A percentile compares a stretch with the other conserved stretches of the same genome.
These are phyloP conservation scores for Haemorhous mexicanus DNA, from an alignment of 2,113 vertebrate genomes.

Conservation along the genomic window DNA sequence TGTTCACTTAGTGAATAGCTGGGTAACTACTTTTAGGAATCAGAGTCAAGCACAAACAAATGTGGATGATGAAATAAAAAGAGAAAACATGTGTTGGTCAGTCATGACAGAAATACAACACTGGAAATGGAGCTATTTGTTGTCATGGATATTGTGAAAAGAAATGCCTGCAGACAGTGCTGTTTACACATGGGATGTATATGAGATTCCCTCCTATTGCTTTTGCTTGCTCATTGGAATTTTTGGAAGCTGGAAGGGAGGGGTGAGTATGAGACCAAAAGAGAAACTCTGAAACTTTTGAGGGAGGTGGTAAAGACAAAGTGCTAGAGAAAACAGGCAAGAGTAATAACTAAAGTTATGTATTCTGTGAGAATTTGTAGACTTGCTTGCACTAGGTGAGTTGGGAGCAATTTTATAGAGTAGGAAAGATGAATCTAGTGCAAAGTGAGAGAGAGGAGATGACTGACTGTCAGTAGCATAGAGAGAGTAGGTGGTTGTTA, in stretches of 20 bases:
- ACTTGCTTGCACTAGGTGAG: background rate
- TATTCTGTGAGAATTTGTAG: background rate
- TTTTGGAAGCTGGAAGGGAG: background rate
- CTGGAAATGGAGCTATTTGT: background rate
- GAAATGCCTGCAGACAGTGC: background rate
- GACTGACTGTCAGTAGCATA: background rate
- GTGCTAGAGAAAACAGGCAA: background rate
- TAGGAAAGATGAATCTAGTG: background rate
- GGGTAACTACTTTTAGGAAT: background rate
- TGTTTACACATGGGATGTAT: background rate
- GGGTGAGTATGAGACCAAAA: background rate
- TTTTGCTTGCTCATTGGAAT: background rate
- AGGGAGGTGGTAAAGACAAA: background rate
- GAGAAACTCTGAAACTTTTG: background rate
- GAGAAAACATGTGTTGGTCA: background rate
- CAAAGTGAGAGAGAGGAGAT: background rate
- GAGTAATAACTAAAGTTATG: background rate
- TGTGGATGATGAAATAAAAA: background rate
- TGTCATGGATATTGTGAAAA: background rate
- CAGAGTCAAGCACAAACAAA: background rate
- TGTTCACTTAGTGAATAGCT: background rate
- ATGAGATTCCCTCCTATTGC: background rate
- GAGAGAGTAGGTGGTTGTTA: background rate
- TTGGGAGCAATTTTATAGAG: background rate
- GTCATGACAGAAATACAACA: background rate